Base-by-base conservation (phyloP, 2,113 vertebrate species). In the Quiscalus mexicanus region DNA sequence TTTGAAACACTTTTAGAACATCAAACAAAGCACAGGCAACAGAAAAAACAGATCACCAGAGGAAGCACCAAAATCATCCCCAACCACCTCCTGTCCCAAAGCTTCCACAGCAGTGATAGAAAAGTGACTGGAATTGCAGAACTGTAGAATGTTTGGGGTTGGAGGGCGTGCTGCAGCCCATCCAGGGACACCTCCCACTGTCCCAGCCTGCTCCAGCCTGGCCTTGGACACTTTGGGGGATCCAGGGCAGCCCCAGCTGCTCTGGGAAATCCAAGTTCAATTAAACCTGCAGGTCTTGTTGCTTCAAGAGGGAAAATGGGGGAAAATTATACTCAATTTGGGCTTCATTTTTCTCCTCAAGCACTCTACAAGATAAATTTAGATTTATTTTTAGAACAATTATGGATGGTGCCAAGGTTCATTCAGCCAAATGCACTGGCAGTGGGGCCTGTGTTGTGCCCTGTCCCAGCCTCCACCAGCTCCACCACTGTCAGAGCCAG, bases 11-110 rank as follows among this genome's bases (percentile, higher is more conserved):
- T 12, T 33, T 79, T 11, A 21, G 77, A 82, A 73, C 88, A 80
- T 73, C 88, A 96, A 88, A 90, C 90, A 95, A 70, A 64, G 56
- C 56, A 65, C 35, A 80, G 89, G 15, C 47, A 83, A 25, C 2
- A 68, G 37, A 81, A 69, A 75, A 77, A 71, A 73, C 25, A 84
- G 45, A 63, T 33, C 80, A 76, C 60, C 52, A 37, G 0, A 25
- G 11, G 9, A 84, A 92, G 65, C 13, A 79, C 42, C n/a, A 25
- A 75, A 86, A 53, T 18, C 65, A 47, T 47, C 86, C 76, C 69
- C 11, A 33, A 1, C 39, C 44, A 2, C 30, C 50, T 52, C 70
- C 77, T 50, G 64, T 39, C 41, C 39, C 58, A 41, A 28, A 62
- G 37, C 12, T 69, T 15, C 41, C 37, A 4, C 24, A 73, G 79